Base-by-base conservation (phyloP, 2,888 invertebrate genomes). In the Glaucopsyche alexis region DNA sequence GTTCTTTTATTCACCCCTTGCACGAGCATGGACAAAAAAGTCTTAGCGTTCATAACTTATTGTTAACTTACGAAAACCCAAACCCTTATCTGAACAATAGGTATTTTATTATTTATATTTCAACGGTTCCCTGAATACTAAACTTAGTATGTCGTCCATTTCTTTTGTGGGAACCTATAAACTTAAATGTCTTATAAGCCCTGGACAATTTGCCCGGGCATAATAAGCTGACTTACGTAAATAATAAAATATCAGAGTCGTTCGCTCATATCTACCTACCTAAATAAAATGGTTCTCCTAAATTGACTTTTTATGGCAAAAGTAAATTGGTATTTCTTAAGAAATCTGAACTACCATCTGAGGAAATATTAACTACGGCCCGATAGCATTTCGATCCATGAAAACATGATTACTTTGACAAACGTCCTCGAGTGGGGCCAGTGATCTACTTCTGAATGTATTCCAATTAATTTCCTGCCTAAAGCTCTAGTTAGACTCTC, bases 361-460 rank as follows among this genome's bases (percentile, higher is more conserved):
- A 75, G 78, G 79, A 82, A 85, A 82, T 85, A 80, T 80, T 80
- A 82, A 80, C 82, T 77, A 80, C 82, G 81, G 76, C 80, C 78
- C 78, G 82, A 82, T 84, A 81, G 82, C 80, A 82, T 81, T 82
- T 79, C 77, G 78, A 77, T 79, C 79, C 81, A 85, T 83, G 82
- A 85, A 86, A 87, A 87, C 86, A 89, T 88, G 86, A 89, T 89
- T 87, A 87, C 82, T 81, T 84, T 89, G 87, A 87, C 87, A 86
- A 89, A 87, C 78, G 80, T 81, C 83, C 85, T 84, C 81, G 79
- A 79, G 81, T 79, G 78, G 79, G 84, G 83, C 83, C 82, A 82
- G 84, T 87, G 86, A 89, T 87, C 85, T 85, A 81, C 86, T 82
- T 77, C 81, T 82, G 80, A 85, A 86, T 85, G 83, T 82, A 81